Evolutionary conservation across 2,888 invertebrate species (phyloP).

Genomic region (Zaprionus lineosus): DNA sequence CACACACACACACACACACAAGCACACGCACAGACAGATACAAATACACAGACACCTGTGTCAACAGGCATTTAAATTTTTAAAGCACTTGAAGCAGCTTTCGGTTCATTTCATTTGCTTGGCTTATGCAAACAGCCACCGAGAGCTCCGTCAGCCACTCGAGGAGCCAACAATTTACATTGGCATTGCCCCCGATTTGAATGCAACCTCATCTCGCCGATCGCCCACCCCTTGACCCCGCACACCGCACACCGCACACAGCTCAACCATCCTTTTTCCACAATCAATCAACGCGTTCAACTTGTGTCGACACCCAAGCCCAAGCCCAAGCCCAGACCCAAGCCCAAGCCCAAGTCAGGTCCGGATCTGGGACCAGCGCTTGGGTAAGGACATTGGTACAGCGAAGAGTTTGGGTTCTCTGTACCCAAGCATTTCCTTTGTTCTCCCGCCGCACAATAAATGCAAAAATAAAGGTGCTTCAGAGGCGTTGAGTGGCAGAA

Average conservation of each 20-base stretch:
- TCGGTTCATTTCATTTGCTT: constrained; percentile 70
- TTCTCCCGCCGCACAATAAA: constrained; percentile 62
- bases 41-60: constrained; percentile 45
- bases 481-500: constrained; percentile 43
- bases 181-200: constrained; percentile 59
- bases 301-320: constrained; percentile 18
- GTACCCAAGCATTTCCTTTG: constrained; percentile 51
- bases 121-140: constrained; percentile 66
- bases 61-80: constrained; percentile 59
- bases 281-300: constrained; percentile 73
- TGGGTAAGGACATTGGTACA: constrained; percentile 8
- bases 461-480: constrained; percentile 72
- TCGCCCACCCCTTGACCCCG: background rate
- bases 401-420: constrained; percentile 17
- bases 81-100: constrained; percentile 42
- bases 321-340: background rate
- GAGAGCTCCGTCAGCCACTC: constrained; percentile 40
- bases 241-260: too few species aligned
- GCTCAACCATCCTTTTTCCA: constrained; percentile 41
- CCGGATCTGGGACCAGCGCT: background rate
- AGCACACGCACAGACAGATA: constrained; percentile 10
- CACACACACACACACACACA: constrained; percentile 3
- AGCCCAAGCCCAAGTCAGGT: background rate
- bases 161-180: constrained; percentile 68
- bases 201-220: constrained; percentile 25